Base-by-base conservation (phyloP, 2,888 invertebrate species). In the Calameuta pallipes region DNA sequence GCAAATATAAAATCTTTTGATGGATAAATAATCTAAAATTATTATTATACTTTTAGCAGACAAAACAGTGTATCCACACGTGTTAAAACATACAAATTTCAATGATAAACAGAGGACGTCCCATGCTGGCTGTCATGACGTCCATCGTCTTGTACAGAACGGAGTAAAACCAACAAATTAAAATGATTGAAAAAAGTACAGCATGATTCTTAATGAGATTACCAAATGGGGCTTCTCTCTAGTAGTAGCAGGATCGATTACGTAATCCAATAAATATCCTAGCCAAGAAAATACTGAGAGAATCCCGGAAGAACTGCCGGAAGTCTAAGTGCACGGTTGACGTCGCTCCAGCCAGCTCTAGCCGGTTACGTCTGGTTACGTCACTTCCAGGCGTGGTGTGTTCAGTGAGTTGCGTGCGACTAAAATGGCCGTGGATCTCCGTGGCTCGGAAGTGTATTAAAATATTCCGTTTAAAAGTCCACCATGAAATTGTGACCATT, bases 341-440 rank as follows among this genome's bases (percentile, higher is more conserved):
- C 56, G 56, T 34, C 9, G 71, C 31, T 73, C 12, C 74, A 78
- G 34, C 36, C 75, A 36, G 12, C 12, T 12, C 12, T 12, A 12
- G 36, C 36, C 36, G 36, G 36, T 36, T 36, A 36, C 36, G 36
- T 36, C 36, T 36, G 85, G 83, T 90, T 91, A 92, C 91, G 91
- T 92, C 92, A 92, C 90, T 89, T 90, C 90, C 91, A 92, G 92
- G 91, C 92, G 91, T 91, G 90, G 90, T 90, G 87, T 82, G 73
- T 76, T 73, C 76, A 71, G 76, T 80, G 73, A 74, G 80, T 79
- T 79, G 79, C 80, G 81, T 89, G 88, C 85, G 86, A 87, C 88
- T 89, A 90, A 91, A 89, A 90, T 90, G 90, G 90, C 90, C 88
- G 90, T 86, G 84, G 81, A 83, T 84, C 82, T 83, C 84, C 80